Evolutionary conservation across 37 sponge, comb jelly and placozoan genomes (phyloP), one percentile per base, ranked within the genome.

Genomic region (Theonella swinhoei): DNA sequence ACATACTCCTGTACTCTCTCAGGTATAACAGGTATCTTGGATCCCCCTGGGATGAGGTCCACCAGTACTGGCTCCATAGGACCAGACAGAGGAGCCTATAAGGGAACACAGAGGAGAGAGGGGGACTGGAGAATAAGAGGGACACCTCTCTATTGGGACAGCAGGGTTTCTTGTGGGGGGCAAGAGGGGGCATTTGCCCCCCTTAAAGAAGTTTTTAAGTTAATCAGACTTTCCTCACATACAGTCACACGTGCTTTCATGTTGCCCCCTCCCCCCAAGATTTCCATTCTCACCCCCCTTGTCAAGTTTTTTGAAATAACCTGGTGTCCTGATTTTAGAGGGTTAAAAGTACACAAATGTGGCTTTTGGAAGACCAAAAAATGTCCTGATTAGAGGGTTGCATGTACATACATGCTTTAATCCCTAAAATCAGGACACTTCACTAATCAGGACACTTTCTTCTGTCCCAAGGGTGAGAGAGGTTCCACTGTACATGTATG

Each of bases 1-100:
- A 95, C 95, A 67, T 95, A 95, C 71, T 95, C 95, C 43, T 91
- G 84, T 2, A 91, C 92, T 78, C 89, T 76, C 23, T 88, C 87
- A 28, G 95, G 92, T 31, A 89, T 87, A 1, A 95, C 95, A n/a
- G 95, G 85, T 24, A 91, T 83, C 47, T 89, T 88, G 30, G 89
- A 82, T 0, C 95, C 95, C 19, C 89, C 91, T 39, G 92, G 90
- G 23, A 88, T 86, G 0, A 95, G 84, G 2, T 95, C 95, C 29
- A 88, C 82, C 23, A 91, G 43, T 3, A 88, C 62, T 68, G 81
- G 81, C 64, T 88, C 88, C 14, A 62, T 3, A 62, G 26, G 58
- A 0, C 87, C 84, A 42, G 79, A 22, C 0, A 93, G 24, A 29
- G 90, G 87, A 42, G 90, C 94, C 90, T 93, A 34, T 1, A 83